phyloP scores from a whole-genome alignment of 2,888 invertebrate genomes.

The Ischnus inquisitorius region DNA sequence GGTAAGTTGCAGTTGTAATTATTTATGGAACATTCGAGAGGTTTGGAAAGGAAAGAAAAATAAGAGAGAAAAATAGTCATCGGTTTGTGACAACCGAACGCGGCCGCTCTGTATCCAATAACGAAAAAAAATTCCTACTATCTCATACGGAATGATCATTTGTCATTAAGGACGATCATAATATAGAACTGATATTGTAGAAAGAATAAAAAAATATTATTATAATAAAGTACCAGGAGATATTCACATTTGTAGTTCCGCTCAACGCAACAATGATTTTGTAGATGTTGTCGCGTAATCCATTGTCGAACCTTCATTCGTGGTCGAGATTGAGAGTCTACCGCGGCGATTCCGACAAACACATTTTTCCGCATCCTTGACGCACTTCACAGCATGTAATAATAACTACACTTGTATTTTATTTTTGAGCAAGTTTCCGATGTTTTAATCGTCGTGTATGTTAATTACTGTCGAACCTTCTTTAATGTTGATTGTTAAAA shows the following conservation, averaged over 20 bases:
- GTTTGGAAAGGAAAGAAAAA: constrained; percentile 16
- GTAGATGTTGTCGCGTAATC: not conserved
- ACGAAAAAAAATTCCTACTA: constrained; percentile 77
- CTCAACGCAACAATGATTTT: not conserved
- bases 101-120: constrained; percentile 74
- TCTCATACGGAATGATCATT: constrained; percentile 76
- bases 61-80: constrained; percentile 62
- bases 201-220: constrained; percentile 82
- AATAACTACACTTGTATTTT: not conserved
- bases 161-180: constrained; percentile 61
- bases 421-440: not conserved
- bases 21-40: constrained; percentile 49
- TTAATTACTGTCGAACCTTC: not conserved
- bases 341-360: not conserved
- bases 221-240: constrained; percentile 74
- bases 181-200: constrained; percentile 77
- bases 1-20: constrained; percentile 57
- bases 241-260: constrained; percentile 24
- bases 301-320: not conserved
- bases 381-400: not conserved
- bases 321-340: not conserved
- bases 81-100: constrained; percentile 68
- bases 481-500: no score
- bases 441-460: not conserved
- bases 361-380: not conserved